Base-by-base conservation (phyloP, 2,797 vertebrate genomes). In the Brachyrhaphis roseni region DNA sequence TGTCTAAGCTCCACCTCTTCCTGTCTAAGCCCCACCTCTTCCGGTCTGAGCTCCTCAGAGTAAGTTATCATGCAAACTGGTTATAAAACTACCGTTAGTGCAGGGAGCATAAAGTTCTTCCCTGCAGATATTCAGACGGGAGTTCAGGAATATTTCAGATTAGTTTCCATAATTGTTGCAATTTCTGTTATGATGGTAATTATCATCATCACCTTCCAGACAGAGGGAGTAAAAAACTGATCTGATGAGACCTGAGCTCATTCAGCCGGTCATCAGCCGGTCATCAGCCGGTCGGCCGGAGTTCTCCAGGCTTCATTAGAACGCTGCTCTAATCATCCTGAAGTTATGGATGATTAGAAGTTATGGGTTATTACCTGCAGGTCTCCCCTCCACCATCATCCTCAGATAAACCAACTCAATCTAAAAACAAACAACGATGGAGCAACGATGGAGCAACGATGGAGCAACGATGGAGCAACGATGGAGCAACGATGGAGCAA, bases 111-210 rank as follows among this genome's bases (percentile, higher is more conserved):
- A 16, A 81, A 49, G 26, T 28, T 12, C 64, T 13, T 64, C 74
- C 43, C 74, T 78, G 45, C 43, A 49, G 81, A 41, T 0, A 12
- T 57, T 34, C 10, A 43, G 51, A 57, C 53, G 43, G 83, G 34
- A 26, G 75, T 76, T 86, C 74, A 84, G 51, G 46, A 88, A 80
- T 71, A 83, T 82, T 88, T 74, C 76, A 83, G 70, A 75, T 77
- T 76, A 75, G 78, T 78, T 88, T 80, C 41, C 72, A 68, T 86
- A 79, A 89, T 77, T 87, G 87, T 83, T 83, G 82, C 81, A 78
- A 87, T 86, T 83, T 83, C 16, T 57, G n/a, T 80, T 83, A 87
- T 80, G 83, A 80, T 13, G n/a, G 78, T 80, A 80, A 87, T 89
- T 53, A 84, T 84, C 77, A 86, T 80, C 86, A 88, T 83, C 78